Percentiles rank a stretch among this genome's conserved stretches.
Conservation (phyloP, 2,888 invertebrate species). For the Xestia ashworthii region DNA sequence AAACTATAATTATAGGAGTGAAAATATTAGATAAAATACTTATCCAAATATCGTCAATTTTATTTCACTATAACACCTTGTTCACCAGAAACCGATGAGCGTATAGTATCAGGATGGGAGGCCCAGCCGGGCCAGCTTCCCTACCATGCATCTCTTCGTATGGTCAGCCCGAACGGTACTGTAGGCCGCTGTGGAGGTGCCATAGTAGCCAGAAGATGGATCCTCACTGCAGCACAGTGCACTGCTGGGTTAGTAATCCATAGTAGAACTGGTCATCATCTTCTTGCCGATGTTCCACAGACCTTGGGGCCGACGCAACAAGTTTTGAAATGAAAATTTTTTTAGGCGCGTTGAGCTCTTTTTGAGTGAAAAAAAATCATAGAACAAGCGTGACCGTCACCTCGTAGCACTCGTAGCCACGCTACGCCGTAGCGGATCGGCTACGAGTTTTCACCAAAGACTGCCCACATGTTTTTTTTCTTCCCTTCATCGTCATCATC, state of each 20-base stretch:
- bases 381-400: too few relatives aligned
- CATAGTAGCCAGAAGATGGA: background rate
- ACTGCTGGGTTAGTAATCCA: conserved; percentile 6
- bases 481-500: too few relatives aligned
- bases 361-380: too few relatives aligned
- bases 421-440: too few relatives aligned
- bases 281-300: background rate
- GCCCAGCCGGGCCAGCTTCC: conserved; percentile 3
- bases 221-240: conserved; percentile 19
- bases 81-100: background rate
- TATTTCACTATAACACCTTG: background rate
- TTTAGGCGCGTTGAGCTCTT: too few relatives aligned
- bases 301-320: background rate
- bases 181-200: conserved; percentile 11
- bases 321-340: background rate
- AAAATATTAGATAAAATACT: too few relatives aligned
- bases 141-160: conserved; percentile 13
- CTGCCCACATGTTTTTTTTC: too few relatives aligned
- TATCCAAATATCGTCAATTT: background rate
- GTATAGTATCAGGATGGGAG: conserved; percentile 20
- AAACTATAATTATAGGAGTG: too few relatives aligned
- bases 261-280: background rate
- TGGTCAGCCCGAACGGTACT: background rate
- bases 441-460: too few relatives aligned
- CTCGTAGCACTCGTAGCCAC: too few relatives aligned